Base-by-base conservation (phyloP, 1,140 invertebrate species). In the Pantala flavescens region DNA sequence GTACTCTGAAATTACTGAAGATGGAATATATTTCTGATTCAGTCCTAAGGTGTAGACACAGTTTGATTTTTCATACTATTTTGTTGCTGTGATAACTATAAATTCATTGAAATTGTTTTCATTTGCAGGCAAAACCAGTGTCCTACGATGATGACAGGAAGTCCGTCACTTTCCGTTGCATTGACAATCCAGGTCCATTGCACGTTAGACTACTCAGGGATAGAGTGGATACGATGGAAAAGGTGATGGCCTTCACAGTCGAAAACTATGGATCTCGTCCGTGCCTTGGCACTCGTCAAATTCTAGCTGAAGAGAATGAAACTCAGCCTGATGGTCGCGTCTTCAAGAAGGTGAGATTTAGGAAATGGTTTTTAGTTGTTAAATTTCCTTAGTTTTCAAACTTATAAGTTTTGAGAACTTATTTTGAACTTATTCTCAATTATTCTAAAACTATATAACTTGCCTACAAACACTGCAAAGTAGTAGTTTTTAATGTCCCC, bases 271-370 rank as follows among this genome's bases (percentile, higher is more conserved):
- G 85, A 0, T 85, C 89, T 11, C 90, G 90, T 78, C 87, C 84
- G 43, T 97, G 94, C 79, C 86, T 98, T 28, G 98, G 98, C 14
- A 97, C 95, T 0, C 85, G 98, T 71, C 88, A 96, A 78, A 91
- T 99, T 73, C 84, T 98, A 7, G 90, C 90, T 71, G 96, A 98
- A 82, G 95, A 97, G 80, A 95, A 98, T 80, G 97, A 99, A 82
- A 82, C 90, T 0, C 96, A 98, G 81, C 89, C 91, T 0, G 97
- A 98, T 83, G 97, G 97, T 71, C 89, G 93, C 80, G 87, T 98
- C 23, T 99, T 99, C 80, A 98, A 98, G 84, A 99, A 99, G 87
- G 90, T 92, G 79, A 71, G 77, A 75, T 23, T 21, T 42, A n/a
- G n/a, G 12, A 72, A 16, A 63, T 14, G 14, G n/a, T 63, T 14